Conservation (phyloP, 2,113 vertebrate species). For the Nothobranchius furzeri region DNA sequence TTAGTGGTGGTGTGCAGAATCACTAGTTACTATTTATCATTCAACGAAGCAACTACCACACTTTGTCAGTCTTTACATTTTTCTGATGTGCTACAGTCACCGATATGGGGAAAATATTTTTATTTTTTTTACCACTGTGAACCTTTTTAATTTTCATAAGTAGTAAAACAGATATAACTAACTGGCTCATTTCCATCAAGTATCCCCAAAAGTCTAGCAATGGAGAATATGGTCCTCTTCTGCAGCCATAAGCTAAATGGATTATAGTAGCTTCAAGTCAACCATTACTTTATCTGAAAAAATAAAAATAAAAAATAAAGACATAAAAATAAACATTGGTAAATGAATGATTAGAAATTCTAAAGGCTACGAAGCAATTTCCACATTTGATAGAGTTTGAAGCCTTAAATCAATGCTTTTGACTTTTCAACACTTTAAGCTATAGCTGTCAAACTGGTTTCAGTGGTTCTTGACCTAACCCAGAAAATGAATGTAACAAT, state of each 20-base stretch:
- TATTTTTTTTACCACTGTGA: background rate
- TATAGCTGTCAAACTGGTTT: no score
- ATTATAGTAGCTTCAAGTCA: background rate
- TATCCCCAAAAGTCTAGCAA: background rate
- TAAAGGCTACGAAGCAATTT: no score
- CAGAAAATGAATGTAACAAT: no score
- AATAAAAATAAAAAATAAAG: background rate
- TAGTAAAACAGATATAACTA: background rate
- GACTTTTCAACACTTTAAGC: no score
- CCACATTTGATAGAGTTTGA: no score
- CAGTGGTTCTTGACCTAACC: no score
- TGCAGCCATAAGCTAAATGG: background rate
- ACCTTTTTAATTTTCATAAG: constrained; percentile 5
- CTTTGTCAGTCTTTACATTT: constrained; percentile 11
- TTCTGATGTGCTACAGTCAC: constrained; percentile 1
- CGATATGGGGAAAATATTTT: background rate
- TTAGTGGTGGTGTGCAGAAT: background rate
- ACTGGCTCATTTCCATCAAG: background rate
- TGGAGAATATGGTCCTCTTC: no score
- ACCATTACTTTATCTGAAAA: background rate
- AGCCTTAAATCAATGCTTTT: no score
- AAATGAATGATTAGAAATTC: no score
- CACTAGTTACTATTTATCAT: constrained; percentile 48
- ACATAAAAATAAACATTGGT: no score
- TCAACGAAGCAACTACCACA: constrained; percentile 13